Percentiles rank a stretch among this genome's conserved stretches.
These are phyloP conservation scores for Volucella inflata DNA, from an alignment of 2,888 invertebrate species.

Conservation along the genomic window DNA sequence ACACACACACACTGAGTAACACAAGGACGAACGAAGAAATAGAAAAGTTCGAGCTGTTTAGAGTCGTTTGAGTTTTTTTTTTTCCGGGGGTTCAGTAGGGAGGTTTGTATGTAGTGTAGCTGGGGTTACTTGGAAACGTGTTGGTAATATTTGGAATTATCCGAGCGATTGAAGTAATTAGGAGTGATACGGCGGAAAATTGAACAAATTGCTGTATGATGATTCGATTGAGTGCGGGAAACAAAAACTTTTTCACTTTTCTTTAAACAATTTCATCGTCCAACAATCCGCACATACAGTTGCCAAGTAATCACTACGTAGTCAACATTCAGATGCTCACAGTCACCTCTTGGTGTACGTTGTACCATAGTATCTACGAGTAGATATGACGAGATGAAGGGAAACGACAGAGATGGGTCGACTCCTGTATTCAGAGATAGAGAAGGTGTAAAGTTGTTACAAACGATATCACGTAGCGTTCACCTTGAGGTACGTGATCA, in stretches of 20 bases:
- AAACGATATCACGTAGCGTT: slow-evolving; percentile 65
- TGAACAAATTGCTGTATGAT: slow-evolving; percentile 64
- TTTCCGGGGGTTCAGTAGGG: neutral
- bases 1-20: too few relatives aligned
- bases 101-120: neutral
- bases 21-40: too few relatives aligned
- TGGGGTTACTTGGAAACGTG: slow-evolving; percentile 6
- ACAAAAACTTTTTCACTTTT: slow-evolving; percentile 21
- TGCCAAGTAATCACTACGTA: too few relatives aligned
- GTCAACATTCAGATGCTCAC: too few relatives aligned
- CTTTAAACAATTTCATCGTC: slow-evolving; percentile 19
- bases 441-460: slow-evolving; percentile 63
- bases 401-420: too few relatives aligned
- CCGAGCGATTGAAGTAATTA: slow-evolving; percentile 69
- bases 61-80: too few relatives aligned
- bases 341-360: neutral
- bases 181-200: slow-evolving; percentile 67
- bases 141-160: slow-evolving; percentile 64
- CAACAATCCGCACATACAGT: neutral
- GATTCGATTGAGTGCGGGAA: slow-evolving; percentile 40
- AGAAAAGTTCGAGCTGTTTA: too few relatives aligned
- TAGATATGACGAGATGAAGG: slow-evolving; percentile 2
- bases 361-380: slow-evolving; percentile 6
- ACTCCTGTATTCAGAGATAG: slow-evolving; percentile 16
- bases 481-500: slow-evolving; percentile 57